Conservation (phyloP, 2,888 invertebrate genomes). For the Drosophila vallismaia region DNA sequence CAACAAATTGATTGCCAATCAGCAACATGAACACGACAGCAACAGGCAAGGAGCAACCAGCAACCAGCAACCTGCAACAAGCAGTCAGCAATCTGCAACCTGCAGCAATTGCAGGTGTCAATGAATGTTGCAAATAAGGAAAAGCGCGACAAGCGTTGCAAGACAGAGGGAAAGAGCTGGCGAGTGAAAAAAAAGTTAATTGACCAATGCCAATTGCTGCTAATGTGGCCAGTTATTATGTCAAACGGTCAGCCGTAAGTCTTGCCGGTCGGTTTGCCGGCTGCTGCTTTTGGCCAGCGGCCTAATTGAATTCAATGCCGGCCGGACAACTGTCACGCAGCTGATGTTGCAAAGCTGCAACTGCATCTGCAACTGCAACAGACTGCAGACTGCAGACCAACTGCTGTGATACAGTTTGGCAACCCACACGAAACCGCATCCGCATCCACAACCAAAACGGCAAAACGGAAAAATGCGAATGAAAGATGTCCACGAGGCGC, state of each 20-base stretch:
- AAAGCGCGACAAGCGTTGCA: slow-evolving; percentile 71
- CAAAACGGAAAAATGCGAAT: slow-evolving; percentile 43
- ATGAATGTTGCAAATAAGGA: slow-evolving; percentile 77
- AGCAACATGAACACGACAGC: slow-evolving; percentile 77
- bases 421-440: slow-evolving; percentile 45
- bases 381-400: slow-evolving; percentile 52
- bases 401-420: slow-evolving; percentile 70
- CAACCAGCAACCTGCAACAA: slow-evolving; percentile 4
- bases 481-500: slow-evolving; percentile 73
- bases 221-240: slow-evolving; percentile 79
- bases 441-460: slow-evolving; percentile 5
- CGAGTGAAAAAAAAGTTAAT: slow-evolving; percentile 67
- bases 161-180: slow-evolving; percentile 12
- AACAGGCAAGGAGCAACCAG: slow-evolving; percentile 7
- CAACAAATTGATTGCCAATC: slow-evolving; percentile 79
- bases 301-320: slow-evolving; percentile 50
- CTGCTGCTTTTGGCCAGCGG: slow-evolving; percentile 38
- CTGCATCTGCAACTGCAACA: slow-evolving; percentile 56
- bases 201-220: slow-evolving; percentile 78
- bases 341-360: slow-evolving; percentile 32
- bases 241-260: slow-evolving; percentile 67
- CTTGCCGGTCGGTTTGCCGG: neutral
- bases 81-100: slow-evolving; percentile 38
- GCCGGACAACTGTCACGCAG: slow-evolving; percentile 55
- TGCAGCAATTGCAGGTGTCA: slow-evolving; percentile 74